A percentile compares a stretch with the other conserved stretches of the same genome.
phyloP scores from a whole-genome alignment of 2,113 vertebrate species.

The Sander lucioperca region DNA sequence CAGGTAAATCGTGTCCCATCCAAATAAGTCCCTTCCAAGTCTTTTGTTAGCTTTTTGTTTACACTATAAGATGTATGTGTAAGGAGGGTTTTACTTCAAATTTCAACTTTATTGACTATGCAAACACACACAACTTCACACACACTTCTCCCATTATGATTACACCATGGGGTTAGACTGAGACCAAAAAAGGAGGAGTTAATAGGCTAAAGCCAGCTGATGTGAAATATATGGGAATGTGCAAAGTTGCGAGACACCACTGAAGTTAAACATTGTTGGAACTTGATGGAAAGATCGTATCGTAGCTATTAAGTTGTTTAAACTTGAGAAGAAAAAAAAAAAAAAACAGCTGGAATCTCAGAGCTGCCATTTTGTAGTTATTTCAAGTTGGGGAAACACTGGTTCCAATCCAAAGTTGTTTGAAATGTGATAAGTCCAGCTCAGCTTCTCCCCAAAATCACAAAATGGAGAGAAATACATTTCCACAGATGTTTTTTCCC shows the following conservation, averaged over 20 bases:
- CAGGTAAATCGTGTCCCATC: neutral
- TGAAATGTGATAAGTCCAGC: slow-evolving; percentile 56
- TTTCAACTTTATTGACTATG: neutral
- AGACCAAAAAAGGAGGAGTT: neutral
- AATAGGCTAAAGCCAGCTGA: neutral
- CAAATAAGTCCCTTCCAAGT: neutral
- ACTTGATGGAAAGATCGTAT: neutral
- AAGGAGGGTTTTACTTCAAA: neutral
- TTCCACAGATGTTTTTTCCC: slow-evolving; percentile 66
- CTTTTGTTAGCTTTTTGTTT: neutral
- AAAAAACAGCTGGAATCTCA: neutral
- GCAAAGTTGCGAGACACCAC: neutral
- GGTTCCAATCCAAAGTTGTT: slow-evolving; percentile 45
- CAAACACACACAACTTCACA: neutral
- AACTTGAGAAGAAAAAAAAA: neutral
- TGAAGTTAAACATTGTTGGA: neutral
- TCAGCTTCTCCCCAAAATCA: slow-evolving; percentile 26
- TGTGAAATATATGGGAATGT: neutral
- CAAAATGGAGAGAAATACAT: slow-evolving; percentile 44
- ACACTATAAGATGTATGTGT: neutral
- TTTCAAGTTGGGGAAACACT: slow-evolving; percentile 43
- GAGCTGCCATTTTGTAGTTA: slow-evolving; percentile 3
- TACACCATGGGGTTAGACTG: neutral
- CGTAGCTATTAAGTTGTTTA: neutral
- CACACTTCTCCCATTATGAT: neutral